Base-by-base conservation (phyloP, 2,888 invertebrate species). In the Lampropteryx suffumata region DNA sequence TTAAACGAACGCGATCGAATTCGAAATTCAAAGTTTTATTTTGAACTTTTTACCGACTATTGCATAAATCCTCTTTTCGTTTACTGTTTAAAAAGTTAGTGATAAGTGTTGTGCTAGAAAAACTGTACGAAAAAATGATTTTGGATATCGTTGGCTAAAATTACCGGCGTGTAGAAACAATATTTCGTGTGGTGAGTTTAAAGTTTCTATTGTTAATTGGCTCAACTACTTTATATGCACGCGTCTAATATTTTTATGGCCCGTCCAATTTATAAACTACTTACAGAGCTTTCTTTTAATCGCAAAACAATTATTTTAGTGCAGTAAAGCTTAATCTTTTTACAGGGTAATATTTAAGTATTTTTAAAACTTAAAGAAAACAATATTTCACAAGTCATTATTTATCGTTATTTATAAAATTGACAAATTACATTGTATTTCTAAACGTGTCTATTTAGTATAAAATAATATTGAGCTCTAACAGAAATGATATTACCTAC, bases 1-100 rank as follows among this genome's bases (percentile, higher is more conserved):
- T 24, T 57, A 60, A 39, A 53, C 76, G 67, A 69, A 63, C 65
- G 67, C 77, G 73, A 73, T 73, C 79, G 76, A 49, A 55, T 58
- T 57, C 62, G 55, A 62, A 58, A 52, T 49, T 50, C 34, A 42
- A 57, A 55, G 40, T 50, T 44, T 7, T 29, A 39, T 39, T 48
- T 21, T 21, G 34, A 60, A 53, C 40, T 50, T 45, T 50, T 50
- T 49, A n/a, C 3, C 12, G 35, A 36, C 47, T 12, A 28, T 8
- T 13, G 35, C 30, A 14, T 33, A 24, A 39, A 32, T 36, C 9
- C 11, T 17, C 3, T 34, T 29, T 14, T 33, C 17, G 4, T 17
- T 17, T 24, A 5, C 4, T 0, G 6, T 32, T 13, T 27, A 3
- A 39, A 35, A 36, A 34, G 36, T 43, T 47, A 28, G 30, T 32